These are phyloP conservation scores for Bhutanitis thaidina DNA, from an alignment of 2,888 invertebrate species.

Conservation along the genomic window DNA sequence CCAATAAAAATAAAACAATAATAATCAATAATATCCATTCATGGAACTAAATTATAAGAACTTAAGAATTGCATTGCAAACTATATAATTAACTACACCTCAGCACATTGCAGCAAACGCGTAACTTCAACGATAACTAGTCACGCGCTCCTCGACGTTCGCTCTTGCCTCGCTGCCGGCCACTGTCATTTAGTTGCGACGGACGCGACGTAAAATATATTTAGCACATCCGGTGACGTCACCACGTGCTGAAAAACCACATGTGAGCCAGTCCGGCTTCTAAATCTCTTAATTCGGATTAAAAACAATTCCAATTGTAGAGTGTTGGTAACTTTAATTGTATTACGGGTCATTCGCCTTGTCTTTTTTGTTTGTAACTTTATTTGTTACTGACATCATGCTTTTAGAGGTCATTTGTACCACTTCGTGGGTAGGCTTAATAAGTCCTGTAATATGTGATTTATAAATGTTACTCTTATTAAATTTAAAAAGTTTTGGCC, in stretches of 20 bases:
- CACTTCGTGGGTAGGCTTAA: background rate
- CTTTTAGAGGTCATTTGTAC: background rate
- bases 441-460: too few relatives aligned
- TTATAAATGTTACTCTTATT: too few relatives aligned
- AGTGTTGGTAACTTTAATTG: constrained; percentile 7
- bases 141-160: background rate
- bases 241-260: constrained; percentile 38
- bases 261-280: constrained; percentile 29
- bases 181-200: constrained; percentile 16
- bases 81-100: background rate
- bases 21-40: too few relatives aligned
- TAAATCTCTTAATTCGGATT: constrained; percentile 18
- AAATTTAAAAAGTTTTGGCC: too few relatives aligned
- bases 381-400: background rate
- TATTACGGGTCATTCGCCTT: constrained; percentile 3
- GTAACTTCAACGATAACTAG: background rate
- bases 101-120: background rate
- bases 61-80: too few relatives aligned
- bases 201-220: constrained; percentile 47
- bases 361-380: background rate
- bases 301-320: constrained; percentile 11
- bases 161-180: background rate
- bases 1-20: too few relatives aligned
- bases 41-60: too few relatives aligned
- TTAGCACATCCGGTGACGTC: constrained; percentile 59